Conservation (phyloP, 2,113 vertebrate genomes). For the Eclectus roratus region DNA sequence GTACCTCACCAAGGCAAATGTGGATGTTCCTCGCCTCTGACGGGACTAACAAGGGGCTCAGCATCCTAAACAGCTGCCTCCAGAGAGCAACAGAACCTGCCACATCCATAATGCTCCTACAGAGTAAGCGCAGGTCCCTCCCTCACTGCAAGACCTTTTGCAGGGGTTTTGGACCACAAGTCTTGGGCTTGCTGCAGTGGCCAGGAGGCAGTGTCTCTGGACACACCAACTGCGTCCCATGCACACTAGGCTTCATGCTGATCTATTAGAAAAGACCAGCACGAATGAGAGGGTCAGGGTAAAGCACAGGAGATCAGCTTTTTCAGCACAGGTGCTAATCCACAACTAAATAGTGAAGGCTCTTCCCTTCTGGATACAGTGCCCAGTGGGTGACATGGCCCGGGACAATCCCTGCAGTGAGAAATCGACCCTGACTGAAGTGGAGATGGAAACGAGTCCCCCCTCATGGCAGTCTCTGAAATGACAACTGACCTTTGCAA, state of each 20-base stretch:
- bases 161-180: neutral
- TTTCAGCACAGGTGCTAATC: neutral
- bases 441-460: neutral
- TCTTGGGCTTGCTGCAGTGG: neutral
- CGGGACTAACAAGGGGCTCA: neutral
- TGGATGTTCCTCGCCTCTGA: neutral
- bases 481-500: neutral
- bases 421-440: neutral
- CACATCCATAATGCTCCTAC: neutral
- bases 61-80: neutral
- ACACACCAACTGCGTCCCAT: neutral
- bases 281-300: neutral
- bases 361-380: neutral
- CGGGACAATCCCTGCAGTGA: neutral
- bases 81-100: neutral
- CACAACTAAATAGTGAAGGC: neutral
- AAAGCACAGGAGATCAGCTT: neutral
- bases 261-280: neutral
- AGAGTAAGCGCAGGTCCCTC: neutral
- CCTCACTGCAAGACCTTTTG: neutral
- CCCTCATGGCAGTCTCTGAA: neutral
- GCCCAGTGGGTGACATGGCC: neutral
- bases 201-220: neutral
- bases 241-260: neutral
- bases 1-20: neutral